Evolutionary conservation across 2,797 vertebrate species (phyloP).

Genomic region (Garrulus glandarius): DNA sequence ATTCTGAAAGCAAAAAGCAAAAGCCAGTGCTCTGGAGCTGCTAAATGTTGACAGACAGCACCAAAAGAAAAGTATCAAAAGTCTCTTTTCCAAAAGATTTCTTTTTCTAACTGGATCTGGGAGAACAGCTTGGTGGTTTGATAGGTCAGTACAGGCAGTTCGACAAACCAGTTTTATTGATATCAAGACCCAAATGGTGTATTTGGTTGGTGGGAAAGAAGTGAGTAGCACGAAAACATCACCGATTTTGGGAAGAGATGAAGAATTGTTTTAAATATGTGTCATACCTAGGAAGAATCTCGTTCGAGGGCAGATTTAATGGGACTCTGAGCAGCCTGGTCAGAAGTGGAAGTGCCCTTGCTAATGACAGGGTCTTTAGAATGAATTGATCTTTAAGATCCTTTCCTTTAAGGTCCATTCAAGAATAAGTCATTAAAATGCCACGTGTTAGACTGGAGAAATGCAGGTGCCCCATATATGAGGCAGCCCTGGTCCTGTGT

Average conservation of each 20-base stretch:
- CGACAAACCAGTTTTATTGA: background rate
- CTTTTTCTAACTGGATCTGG: background rate
- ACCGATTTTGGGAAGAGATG: background rate
- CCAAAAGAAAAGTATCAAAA: background rate
- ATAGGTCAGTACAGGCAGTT: background rate
- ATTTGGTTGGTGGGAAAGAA: rapidly evolving
- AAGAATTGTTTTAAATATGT: background rate
- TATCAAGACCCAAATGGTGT: rapidly evolving
- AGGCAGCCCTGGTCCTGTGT: rapidly evolving
- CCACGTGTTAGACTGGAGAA: background rate
- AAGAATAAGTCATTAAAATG: background rate
- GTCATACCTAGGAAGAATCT: background rate
- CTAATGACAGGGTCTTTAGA: background rate
- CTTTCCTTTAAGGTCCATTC: background rate
- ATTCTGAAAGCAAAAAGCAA: background rate
- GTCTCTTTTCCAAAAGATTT: background rate
- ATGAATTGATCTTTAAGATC: background rate
- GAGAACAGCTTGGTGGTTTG: background rate
- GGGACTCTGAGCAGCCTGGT: background rate
- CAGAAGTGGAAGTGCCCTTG: background rate
- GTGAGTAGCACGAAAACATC: background rate
- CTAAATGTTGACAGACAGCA: background rate
- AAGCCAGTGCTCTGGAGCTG: background rate
- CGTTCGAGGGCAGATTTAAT: background rate
- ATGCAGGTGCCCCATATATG: rapidly evolving